Conservation (phyloP, 2,797 vertebrate species). For the Carduelis carduelis region DNA sequence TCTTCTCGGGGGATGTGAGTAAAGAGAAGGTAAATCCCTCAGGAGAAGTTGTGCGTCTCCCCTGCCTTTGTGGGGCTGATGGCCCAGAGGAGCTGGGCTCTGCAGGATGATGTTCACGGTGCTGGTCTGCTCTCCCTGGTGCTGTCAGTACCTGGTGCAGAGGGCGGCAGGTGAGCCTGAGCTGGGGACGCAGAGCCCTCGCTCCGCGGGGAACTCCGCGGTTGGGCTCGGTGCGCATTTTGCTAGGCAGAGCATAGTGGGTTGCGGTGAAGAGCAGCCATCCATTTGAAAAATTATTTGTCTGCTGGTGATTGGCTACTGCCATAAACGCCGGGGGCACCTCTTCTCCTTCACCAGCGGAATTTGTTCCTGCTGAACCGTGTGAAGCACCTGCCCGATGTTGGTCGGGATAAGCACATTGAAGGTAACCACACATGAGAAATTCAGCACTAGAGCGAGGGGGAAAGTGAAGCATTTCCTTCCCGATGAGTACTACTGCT, state of each 20-base stretch:
- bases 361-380: not conserved
- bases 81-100: not conserved
- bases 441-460: not conserved
- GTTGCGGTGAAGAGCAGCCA: not conserved
- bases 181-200: not conserved
- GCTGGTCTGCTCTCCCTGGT: not conserved
- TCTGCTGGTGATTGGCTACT: not conserved
- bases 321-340: not conserved
- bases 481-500: not conserved
- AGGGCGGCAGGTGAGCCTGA: not conserved
- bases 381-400: not conserved
- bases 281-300: slow-evolving; percentile 15
- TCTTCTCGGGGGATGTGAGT: rapidly evolving
- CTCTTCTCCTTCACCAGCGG: not conserved
- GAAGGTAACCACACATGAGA: not conserved
- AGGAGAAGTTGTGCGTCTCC: not conserved
- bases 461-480: not conserved
- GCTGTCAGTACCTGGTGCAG: not conserved
- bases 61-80: not conserved
- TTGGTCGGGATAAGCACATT: not conserved
- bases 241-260: not conserved
- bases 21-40: not conserved
- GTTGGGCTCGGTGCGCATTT: rapidly evolving
- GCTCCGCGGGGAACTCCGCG: rapidly evolving
- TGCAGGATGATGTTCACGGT: not conserved